Evolutionary conservation across 2,113 vertebrate species (phyloP), one percentile per base, ranked within the genome.

Genomic region (Clinocottus analis): DNA sequence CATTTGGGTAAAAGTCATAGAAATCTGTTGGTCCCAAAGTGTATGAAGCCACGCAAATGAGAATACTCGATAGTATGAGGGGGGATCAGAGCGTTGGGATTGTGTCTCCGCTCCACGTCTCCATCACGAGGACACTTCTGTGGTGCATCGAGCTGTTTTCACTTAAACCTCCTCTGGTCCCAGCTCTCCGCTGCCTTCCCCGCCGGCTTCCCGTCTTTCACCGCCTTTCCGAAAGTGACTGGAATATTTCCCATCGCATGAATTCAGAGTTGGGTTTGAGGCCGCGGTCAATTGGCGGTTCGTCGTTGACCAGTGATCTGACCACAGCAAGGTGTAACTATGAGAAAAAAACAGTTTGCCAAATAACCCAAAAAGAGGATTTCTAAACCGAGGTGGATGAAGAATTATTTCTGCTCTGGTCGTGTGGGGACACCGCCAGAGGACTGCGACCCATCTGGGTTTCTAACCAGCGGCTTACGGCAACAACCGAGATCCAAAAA

Each of bases 251-350:
- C 55, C 33, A 71, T 60, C 77, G 39, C 49, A 58, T 63, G 69
- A 67, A 78, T 72, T 53, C 35, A 83, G 80, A 90, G 79, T 88
- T 45, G 79, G 71, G 66, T 77, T 45, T 85, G 85, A 88, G 66
- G 79, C 77, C 77, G 80, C 0, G 77, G 82, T 88, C 76, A 65
- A 90, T 87, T 60, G 62, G 87, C 5, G 71, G 85, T 88, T 84
- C 64, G 73, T 89, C 55, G 13, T 88, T 75, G 77, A 82, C 78
- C 81, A 84, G 72, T 70, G 71, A 77, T 70, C 55, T 29, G 45
- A 80, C 89, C 86, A 72, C 87, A 79, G 75, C 35, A 11, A 75
- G 49, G 78, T 84, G 71, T 25, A 53, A 75, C 72, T n/a, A n/a
- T n/a, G n/a, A n/a, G n/a, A n/a, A n/a, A n/a, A n/a, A n/a, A n/a